A percentile compares a stretch with the other conserved stretches of the same genome.
Conservation (phyloP, 2,888 invertebrate species). For the Cataglyphis rosenhaueri region DNA sequence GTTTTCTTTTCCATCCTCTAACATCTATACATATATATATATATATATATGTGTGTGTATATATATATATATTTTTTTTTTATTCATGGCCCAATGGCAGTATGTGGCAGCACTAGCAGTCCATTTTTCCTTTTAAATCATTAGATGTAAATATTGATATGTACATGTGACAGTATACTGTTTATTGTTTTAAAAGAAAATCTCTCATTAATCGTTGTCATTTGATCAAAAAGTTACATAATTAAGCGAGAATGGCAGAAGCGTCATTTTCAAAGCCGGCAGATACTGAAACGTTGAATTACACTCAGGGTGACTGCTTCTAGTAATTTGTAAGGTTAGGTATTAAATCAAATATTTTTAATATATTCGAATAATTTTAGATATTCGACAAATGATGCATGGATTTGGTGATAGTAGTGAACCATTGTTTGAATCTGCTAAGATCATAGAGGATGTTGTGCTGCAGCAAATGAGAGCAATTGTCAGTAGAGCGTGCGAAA, state of each 20-base stretch:
- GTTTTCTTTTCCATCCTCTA: not conserved
- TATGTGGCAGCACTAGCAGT: constrained; percentile 19
- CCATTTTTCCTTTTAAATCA: not conserved
- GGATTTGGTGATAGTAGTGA: constrained; percentile 96
- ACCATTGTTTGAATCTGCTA: constrained; percentile 93
- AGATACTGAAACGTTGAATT: constrained; percentile 76
- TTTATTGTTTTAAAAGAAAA: not conserved
- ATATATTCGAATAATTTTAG: constrained; percentile 81
- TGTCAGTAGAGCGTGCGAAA: constrained; percentile 91
- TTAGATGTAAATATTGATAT: constrained; percentile 13
- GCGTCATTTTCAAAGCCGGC: constrained; percentile 68
- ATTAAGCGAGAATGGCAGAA: constrained; percentile 66
- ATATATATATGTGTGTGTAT: not conserved
- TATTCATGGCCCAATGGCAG: not conserved
- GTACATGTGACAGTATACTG: not conserved
- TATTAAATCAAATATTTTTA: not conserved
- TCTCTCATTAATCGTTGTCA: constrained; percentile 9
- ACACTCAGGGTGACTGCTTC: constrained; percentile 74
- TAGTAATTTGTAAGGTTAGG: constrained; percentile 27
- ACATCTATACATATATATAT: not conserved
- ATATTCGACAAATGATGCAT: constrained; percentile 95
- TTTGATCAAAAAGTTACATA: constrained; percentile 2
- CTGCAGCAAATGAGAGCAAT: constrained; percentile 92
- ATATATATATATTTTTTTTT: not conserved
- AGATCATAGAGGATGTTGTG: constrained; percentile 93